phyloP scores from a whole-genome alignment of 2,113 vertebrate genomes.

The Galeopterus variegatus region DNA sequence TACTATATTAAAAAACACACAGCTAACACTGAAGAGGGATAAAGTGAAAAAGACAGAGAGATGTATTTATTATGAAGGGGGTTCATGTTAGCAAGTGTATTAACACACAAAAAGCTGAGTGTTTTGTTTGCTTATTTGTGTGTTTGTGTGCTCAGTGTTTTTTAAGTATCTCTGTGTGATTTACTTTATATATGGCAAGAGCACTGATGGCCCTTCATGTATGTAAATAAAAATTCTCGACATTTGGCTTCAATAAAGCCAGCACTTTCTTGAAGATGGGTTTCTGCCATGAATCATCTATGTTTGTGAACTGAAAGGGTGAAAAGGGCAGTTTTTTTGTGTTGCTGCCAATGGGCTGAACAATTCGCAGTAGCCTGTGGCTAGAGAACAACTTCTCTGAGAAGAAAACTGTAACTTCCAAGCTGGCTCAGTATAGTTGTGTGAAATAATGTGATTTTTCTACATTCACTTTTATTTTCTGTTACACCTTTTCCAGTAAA shows the following conservation, averaged over 20 bases:
- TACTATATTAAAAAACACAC: not conserved
- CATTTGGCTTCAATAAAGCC: slow-evolving; percentile 63
- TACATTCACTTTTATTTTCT: slow-evolving; percentile 46
- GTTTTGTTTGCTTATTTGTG: not conserved
- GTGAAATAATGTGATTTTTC: not conserved
- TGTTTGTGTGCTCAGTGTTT: not conserved
- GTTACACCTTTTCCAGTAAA: slow-evolving; percentile 33
- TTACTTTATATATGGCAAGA: slow-evolving; percentile 38
- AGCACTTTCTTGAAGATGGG: slow-evolving; percentile 61
- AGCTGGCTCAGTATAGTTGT: not conserved
- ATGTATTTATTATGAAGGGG: not conserved
- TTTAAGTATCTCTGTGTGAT: slow-evolving; percentile 7
- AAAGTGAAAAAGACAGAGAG: not conserved
- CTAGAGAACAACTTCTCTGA: slow-evolving; percentile 32
- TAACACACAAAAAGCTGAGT: not conserved
- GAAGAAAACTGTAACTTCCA: slow-evolving; percentile 43
- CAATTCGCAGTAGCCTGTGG: slow-evolving; percentile 25
- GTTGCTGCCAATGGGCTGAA: slow-evolving; percentile 59
- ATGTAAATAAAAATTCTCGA: slow-evolving; percentile 43
- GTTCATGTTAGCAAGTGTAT: not conserved
- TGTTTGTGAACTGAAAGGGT: slow-evolving; percentile 50
- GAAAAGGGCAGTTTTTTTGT: slow-evolving; percentile 66
- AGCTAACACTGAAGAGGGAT: not conserved
- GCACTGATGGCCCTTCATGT: not conserved
- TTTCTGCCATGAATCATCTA: slow-evolving; percentile 58